Evolutionary conservation across 2,113 vertebrate genomes (phyloP).

Genomic region (Ahaetulla prasina): DNA sequence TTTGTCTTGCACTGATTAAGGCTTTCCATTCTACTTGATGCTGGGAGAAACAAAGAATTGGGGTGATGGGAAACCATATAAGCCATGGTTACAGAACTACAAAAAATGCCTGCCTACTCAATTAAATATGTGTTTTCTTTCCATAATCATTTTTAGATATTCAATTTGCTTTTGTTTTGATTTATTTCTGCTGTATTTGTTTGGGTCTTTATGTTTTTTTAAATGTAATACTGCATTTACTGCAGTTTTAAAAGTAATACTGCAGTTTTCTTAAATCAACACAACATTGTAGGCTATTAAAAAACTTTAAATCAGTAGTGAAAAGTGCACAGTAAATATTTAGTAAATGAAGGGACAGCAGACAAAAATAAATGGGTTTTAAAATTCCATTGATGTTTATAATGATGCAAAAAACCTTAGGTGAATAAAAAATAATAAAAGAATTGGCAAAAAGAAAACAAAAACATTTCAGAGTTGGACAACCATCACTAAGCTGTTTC

Average conservation of each 20-base stretch:
- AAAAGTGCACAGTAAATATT: neutral
- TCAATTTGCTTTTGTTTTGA: neutral
- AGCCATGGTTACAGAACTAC: neutral
- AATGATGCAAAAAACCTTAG: neutral
- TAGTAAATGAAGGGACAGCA: neutral
- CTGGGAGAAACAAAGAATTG: too few species aligned
- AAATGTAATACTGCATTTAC: too few species aligned
- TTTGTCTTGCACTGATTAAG: too few species aligned
- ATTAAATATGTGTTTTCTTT: neutral
- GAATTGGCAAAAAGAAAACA: neutral
- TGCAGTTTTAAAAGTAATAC: too few species aligned
- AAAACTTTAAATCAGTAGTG: neutral
- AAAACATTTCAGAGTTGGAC: neutral
- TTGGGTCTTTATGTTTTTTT: too few species aligned
- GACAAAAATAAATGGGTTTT: neutral
- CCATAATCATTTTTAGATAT: neutral
- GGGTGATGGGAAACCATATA: neutral
- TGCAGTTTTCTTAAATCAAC: neutral
- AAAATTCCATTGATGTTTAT: neutral
- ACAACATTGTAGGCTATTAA: neutral
- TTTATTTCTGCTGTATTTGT: neutral
- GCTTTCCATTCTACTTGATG: neutral
- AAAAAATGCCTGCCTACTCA: conserved; percentile 19
- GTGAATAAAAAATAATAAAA: neutral
- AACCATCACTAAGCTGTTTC: neutral